Evolutionary conservation across 2,113 vertebrate genomes (phyloP), one percentile per base, ranked within the genome.

Genomic region (Pleuronectes platessa): DNA sequence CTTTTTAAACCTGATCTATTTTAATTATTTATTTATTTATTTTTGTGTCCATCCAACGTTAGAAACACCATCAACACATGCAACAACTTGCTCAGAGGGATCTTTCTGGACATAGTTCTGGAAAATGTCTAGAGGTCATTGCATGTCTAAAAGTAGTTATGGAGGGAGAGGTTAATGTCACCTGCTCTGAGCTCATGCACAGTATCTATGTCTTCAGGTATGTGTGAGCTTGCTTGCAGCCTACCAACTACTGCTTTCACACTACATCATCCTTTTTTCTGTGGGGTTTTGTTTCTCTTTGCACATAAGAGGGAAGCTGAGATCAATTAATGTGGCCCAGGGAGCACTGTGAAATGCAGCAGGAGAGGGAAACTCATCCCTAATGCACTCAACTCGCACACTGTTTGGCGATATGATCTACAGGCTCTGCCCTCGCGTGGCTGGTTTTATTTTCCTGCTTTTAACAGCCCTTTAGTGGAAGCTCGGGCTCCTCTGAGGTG

Each of bases 391-490:
- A 80, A 27, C 86, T 71, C 74, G 83, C 73, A 74, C 40, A 59
- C 64, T 68, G 63, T 83, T 82, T 80, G 75, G 79, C 60, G 67
- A 71, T n/a, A 64, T 91, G 90, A 92, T 93, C 89, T 89, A 91
- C 27, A 82, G 88, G 79, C 76, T 84, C 76, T 90, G 87, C 87
- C 78, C 88, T 91, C 90, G 84, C 82, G 83, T 92, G 91, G 87
- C 89, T 85, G 78, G 61, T 88, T 89, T 88, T 84, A 90, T 88
- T 91, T 90, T 90, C 87, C 87, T 88, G 71, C 70, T 60, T 88
- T 89, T 90, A 88, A 90, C 68, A 53, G 78, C 75, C 64, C 74
- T 78, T 90, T 58, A 0, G 40, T 47, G 51, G 78, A 74, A 71
- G 60, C 79, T 71, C 3, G 68, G 84, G 79, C 77, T 79, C 84